Conservation (phyloP, 2,888 invertebrate species). For the Geotrupes spiniger region DNA sequence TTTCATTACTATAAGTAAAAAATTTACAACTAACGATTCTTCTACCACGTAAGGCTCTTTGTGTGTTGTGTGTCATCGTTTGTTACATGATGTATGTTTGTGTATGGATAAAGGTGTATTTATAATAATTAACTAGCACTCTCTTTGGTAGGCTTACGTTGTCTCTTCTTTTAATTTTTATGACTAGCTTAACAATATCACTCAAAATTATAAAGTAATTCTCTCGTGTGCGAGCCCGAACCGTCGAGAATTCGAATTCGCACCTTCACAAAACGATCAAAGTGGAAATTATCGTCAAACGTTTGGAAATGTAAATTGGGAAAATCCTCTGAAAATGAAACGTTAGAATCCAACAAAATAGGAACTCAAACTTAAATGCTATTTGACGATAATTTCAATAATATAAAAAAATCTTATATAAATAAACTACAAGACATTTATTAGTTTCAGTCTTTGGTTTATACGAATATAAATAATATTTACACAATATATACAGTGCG, state of each 20-base stretch:
- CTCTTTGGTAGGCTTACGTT: conserved; percentile 34
- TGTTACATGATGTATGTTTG: conserved; percentile 19
- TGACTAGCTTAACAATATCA: conserved; percentile 39
- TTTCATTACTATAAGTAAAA: conserved; percentile 8
- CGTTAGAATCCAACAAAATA: background rate
- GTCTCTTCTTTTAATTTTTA: conserved; percentile 27
- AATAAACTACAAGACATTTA: conserved; percentile 30
- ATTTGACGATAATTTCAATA: conserved; percentile 17
- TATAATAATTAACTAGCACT: conserved; percentile 25
- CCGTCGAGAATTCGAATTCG: background rate
- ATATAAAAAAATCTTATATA: conserved; percentile 22
- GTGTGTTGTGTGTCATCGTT: conserved; percentile 29
- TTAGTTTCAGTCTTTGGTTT: conserved; percentile 32
- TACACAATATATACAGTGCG: conserved; percentile 24
- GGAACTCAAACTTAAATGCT: conserved; percentile 6
- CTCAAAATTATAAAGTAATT: conserved; percentile 22
- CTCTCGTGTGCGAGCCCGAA: conserved; percentile 8
- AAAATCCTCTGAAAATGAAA: conserved; percentile 11
- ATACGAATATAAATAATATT: conserved; percentile 30
- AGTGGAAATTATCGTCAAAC: conserved; percentile 15
- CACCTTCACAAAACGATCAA: too few species aligned
- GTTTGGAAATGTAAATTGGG: conserved; percentile 8
- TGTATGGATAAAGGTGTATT: conserved; percentile 2
- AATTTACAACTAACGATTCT: conserved; percentile 10
- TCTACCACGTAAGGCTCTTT: conserved; percentile 18